Percentiles rank a stretch among this genome's conserved stretches.
Conservation (phyloP, 1,140 invertebrate genomes). For the Drosophila pallidifrons region DNA sequence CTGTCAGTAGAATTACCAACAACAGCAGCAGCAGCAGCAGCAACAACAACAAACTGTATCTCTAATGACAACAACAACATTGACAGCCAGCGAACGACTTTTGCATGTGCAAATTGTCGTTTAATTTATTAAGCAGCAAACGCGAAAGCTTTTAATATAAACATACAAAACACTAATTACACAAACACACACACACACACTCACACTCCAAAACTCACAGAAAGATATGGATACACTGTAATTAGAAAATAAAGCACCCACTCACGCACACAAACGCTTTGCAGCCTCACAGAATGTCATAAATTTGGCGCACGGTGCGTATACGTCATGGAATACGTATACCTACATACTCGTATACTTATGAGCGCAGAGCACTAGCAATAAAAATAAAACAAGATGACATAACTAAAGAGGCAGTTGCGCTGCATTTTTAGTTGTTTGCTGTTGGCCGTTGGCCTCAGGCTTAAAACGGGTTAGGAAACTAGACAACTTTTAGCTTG, state of each 20-base stretch:
- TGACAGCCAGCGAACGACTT: slow-evolving; percentile 43
- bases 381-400: slow-evolving; percentile 39
- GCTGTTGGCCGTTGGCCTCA: slow-evolving; percentile 47
- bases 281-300: slow-evolving; percentile 46
- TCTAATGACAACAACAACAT: slow-evolving; percentile 53
- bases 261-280: slow-evolving; percentile 13
- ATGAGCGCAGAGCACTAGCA: slow-evolving; percentile 26
- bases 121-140: slow-evolving; percentile 81
- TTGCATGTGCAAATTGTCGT: slow-evolving; percentile 79
- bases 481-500: slow-evolving; percentile 55
- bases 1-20: slow-evolving; percentile 15
- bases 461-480: slow-evolving; percentile 57
- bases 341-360: not conserved
- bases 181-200: slow-evolving; percentile 49
- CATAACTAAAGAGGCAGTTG: slow-evolving; percentile 29
- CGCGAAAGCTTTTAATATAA: slow-evolving; percentile 73
- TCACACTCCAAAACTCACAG: slow-evolving; percentile 18
- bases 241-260: slow-evolving; percentile 74
- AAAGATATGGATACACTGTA: slow-evolving; percentile 41
- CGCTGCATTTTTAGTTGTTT: slow-evolving; percentile 21
- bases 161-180: slow-evolving; percentile 78
- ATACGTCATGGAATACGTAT: slow-evolving; percentile 62
- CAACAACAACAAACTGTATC: slow-evolving; percentile 13
- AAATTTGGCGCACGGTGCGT: slow-evolving; percentile 66
- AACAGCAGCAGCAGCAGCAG: slow-evolving; percentile 26